Evolutionary conservation across 2,888 invertebrate genomes (phyloP), one percentile per base, ranked within the genome.

Genomic region (Pocota personata): DNA sequence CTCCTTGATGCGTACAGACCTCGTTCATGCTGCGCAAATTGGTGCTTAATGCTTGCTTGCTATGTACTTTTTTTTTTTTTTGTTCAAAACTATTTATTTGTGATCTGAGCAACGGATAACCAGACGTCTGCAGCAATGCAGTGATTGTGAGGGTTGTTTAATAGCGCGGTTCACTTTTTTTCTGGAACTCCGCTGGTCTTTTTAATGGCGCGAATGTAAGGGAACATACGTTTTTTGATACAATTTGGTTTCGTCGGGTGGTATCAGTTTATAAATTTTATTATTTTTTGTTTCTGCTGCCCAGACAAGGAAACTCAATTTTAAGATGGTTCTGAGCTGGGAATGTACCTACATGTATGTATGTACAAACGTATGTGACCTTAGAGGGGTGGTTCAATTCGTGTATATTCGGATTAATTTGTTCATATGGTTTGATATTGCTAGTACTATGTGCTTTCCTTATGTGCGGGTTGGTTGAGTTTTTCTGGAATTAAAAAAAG

Each of bases 1-100:
- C 58, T 21, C 50, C 32, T 10, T 46, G 58, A 4, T 66, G 64
- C 30, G 43, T 75, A 12, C 32, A 27, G 67, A 50, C 12, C 35
- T 64, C 67, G 69, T 57, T 86, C 62, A 82, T 82, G 86, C 82
- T 72, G 72, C n/a, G 71, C 55, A 86, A 86, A 86, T 86, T 86
- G 72, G 62, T 82, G 80, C 86, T 86, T 52, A 50, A 30, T 73
- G 24, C 67, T 21, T 16, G 40, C 19, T n/a, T n/a, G n/a, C n/a
- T 40, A 46, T 69, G n/a, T 58, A 78, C 78, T 69, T 30, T n/a
- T 12, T 32, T 2, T 48, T n/a, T 46, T 46, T 46, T 35, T 16
- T 62, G 43, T 30, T 71, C 14, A 21, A 10, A 72, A 71, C 58
- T 52, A 72, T 82, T 50, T 71, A 77, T 55, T 52, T 66, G 71